phyloP scores from a whole-genome alignment of 2,888 invertebrate genomes.

The Merodon equestris region DNA sequence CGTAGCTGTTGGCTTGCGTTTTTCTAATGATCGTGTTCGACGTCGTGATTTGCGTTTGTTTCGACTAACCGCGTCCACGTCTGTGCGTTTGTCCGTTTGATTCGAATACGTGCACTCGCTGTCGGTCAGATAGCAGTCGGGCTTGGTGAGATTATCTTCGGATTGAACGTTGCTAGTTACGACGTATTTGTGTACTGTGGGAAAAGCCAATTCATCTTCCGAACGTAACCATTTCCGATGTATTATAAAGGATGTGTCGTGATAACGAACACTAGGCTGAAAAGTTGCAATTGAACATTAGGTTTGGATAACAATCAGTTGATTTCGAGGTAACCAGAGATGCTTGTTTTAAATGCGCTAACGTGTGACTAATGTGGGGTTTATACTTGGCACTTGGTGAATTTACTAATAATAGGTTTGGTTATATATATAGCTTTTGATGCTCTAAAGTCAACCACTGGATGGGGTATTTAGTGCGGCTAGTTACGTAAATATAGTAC shows the following conservation, averaged over 20 bases:
- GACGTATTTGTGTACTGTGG: slow-evolving; percentile 69
- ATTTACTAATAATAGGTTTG: too few relatives aligned
- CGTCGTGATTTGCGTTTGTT: slow-evolving; percentile 65
- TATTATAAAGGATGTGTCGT: slow-evolving; percentile 70
- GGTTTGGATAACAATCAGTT: not conserved
- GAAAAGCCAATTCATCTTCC: slow-evolving; percentile 70
- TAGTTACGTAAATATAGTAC: too few relatives aligned
- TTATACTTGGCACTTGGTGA: too few relatives aligned
- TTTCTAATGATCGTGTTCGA: slow-evolving; percentile 67
- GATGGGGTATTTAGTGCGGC: too few relatives aligned
- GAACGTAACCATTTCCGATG: slow-evolving; percentile 70
- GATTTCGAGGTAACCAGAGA: slow-evolving; percentile 6
- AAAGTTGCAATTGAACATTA: slow-evolving; percentile 35
- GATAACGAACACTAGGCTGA: slow-evolving; percentile 71
- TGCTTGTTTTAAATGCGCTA: slow-evolving; percentile 44
- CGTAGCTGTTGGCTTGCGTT: slow-evolving; percentile 47
- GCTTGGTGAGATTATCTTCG: slow-evolving; percentile 54
- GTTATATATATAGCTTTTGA: too few relatives aligned
- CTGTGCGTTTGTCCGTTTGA: slow-evolving; percentile 53
- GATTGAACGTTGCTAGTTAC: slow-evolving; percentile 41
- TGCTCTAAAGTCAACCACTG: too few relatives aligned
- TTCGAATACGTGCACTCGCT: slow-evolving; percentile 60
- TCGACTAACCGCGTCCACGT: slow-evolving; percentile 51
- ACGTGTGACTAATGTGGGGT: too few relatives aligned
- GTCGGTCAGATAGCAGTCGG: slow-evolving; percentile 65